Evolutionary conservation across 2,113 vertebrate species (phyloP).

Genomic region (Ceyx cyanopectus): DNA sequence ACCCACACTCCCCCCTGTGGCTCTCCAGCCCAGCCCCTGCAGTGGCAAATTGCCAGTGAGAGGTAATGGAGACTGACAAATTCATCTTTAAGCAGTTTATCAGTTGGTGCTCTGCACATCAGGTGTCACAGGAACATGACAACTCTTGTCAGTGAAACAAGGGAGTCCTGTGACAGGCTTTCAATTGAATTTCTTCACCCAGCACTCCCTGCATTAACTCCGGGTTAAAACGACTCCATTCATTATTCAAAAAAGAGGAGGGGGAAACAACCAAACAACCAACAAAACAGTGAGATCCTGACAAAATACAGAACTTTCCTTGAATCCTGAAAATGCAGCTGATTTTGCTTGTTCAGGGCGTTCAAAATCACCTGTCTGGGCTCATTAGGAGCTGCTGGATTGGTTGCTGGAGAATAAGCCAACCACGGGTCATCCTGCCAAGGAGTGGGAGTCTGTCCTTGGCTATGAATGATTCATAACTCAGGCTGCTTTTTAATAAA

Average conservation of each 20-base stretch:
- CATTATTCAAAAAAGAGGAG: constrained; percentile 55
- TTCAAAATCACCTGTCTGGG: constrained; percentile 60
- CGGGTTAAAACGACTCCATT: constrained; percentile 71
- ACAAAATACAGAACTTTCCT: constrained; percentile 35
- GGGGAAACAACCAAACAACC: not conserved
- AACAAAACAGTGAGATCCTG: constrained; percentile 14
- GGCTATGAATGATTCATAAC: constrained; percentile 36
- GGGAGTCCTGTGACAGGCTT: constrained; percentile 72
- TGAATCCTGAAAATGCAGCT: constrained; percentile 40
- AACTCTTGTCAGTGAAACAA: constrained; percentile 69
- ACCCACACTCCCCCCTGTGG: not conserved
- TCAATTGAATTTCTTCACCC: constrained; percentile 64
- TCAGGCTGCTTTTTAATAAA: constrained; percentile 20
- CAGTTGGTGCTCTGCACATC: constrained; percentile 58
- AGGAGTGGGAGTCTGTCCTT: constrained; percentile 30
- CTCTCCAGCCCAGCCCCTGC: not conserved
- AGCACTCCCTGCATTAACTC: constrained; percentile 47
- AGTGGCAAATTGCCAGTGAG: constrained; percentile 32
- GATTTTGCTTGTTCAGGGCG: constrained; percentile 17
- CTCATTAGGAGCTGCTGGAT: constrained; percentile 56
- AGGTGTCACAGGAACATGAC: constrained; percentile 75
- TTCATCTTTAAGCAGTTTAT: constrained; percentile 74
- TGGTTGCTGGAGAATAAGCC: constrained; percentile 59
- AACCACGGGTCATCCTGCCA: constrained; percentile 58
- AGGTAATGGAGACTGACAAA: constrained; percentile 77